Percentiles rank a stretch among this genome's conserved stretches.
Conservation (phyloP, 2,888 invertebrate genomes). For the Isoperla grammatica region DNA sequence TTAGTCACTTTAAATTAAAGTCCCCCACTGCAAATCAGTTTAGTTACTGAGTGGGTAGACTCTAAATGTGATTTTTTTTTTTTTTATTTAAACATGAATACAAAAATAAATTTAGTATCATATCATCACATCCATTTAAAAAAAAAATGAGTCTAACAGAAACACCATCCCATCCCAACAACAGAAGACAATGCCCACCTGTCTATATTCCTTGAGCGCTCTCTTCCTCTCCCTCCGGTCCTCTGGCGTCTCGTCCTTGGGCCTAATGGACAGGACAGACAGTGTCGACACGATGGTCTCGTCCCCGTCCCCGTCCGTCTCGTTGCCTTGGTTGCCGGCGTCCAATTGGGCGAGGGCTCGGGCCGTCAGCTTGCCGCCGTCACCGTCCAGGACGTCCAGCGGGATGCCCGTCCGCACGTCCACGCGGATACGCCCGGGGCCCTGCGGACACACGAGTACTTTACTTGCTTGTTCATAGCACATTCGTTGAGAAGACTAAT, state of each 20-base stretch:
- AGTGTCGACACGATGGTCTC: conserved; percentile 34
- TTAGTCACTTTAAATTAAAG: too few relatives aligned
- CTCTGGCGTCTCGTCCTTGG: conserved; percentile 67
- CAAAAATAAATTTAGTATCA: too few relatives aligned
- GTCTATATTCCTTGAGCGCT: conserved; percentile 67
- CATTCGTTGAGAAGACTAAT: too few relatives aligned
- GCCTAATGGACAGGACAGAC: conserved; percentile 41
- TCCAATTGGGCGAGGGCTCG: conserved; percentile 63
- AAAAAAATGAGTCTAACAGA: not conserved
- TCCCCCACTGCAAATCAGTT: too few relatives aligned
- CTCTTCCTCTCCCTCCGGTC: conserved; percentile 42
- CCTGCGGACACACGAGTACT: too few relatives aligned
- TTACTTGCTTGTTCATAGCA: too few relatives aligned
- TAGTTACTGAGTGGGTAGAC: too few relatives aligned
- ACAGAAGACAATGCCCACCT: too few relatives aligned
- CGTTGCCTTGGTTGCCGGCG: conserved; percentile 14
- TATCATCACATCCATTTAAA: not conserved
- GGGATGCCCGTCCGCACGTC: conserved; percentile 66
- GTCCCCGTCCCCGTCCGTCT: conserved; percentile 16
- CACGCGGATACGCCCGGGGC: conserved; percentile 24
- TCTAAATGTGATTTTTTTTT: too few relatives aligned
- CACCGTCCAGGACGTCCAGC: conserved; percentile 55
- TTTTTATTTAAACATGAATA: too few relatives aligned
- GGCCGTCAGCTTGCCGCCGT: conserved; percentile 58
- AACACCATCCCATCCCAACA: not conserved